Conservation (phyloP, 92 coral and sea anemone genomes). For the Actinernus sp. region DNA sequence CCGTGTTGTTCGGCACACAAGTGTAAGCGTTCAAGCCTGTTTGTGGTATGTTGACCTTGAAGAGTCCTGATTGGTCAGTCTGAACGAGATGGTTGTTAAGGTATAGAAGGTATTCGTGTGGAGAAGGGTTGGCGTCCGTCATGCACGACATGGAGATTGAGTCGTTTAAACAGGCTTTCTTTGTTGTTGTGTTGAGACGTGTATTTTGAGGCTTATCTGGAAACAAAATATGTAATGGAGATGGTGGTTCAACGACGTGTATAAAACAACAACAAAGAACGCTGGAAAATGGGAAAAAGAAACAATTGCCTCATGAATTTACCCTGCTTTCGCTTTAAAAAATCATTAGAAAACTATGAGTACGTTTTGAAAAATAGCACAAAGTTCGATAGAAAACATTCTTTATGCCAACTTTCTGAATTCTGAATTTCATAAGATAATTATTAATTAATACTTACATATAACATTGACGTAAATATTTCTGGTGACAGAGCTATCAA, state of each 20-base stretch:
- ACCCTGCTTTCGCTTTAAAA: no score
- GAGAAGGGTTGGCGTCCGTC: conserved; percentile 72
- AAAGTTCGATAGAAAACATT: no score
- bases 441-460: no score
- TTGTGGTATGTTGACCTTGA: not conserved
- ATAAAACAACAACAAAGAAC: no score
- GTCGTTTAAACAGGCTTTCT: conserved; percentile 48
- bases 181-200: not conserved
- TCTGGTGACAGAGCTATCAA: conserved; percentile 21
- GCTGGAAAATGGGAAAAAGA: no score
- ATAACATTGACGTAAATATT: conserved; percentile 24
- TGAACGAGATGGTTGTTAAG: conserved; percentile 26
- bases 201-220: conserved; percentile 25
- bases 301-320: no score
- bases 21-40: conserved; percentile 16
- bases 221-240: no score
- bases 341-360: no score
- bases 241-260: no score
- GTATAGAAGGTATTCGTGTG: conserved; percentile 59
- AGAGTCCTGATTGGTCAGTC: not conserved
- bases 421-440: no score
- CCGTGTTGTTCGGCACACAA: conserved; percentile 1
- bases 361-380: no score
- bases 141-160: conserved; percentile 47
- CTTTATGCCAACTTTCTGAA: conserved; percentile 13